phyloP scores from a whole-genome alignment of 2,797 vertebrate species.

The Delichon dasypus region DNA sequence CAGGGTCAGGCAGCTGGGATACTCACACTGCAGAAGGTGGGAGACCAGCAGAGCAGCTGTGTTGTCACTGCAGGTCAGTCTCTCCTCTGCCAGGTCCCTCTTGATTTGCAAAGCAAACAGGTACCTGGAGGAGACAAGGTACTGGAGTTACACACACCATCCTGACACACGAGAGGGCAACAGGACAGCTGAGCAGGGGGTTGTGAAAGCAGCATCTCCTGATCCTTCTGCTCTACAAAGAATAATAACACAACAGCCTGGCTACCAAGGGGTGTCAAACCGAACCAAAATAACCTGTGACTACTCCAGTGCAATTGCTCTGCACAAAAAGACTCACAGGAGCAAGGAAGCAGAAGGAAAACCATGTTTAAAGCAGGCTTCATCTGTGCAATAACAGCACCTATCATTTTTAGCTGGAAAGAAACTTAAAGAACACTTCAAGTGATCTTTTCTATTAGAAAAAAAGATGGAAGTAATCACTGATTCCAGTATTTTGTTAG shows the following conservation, averaged over 20 bases:
- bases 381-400: not conserved
- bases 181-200: not conserved
- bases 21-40: conserved; percentile 94
- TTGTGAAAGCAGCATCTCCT: not conserved
- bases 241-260: not conserved
- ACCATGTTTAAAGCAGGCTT: not conserved
- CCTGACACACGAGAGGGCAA: not conserved
- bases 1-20: not conserved
- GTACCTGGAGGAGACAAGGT: conserved; percentile 79
- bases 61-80: conserved; percentile 86
- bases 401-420: not conserved
- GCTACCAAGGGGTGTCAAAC: not conserved
- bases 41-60: conserved; percentile 90
- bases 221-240: not conserved
- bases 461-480: not conserved
- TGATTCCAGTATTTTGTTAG: not conserved
- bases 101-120: conserved; percentile 95
- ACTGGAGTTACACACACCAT: not conserved
- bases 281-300: not conserved
- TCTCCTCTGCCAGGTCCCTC: conserved; percentile 89
- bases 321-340: not conserved
- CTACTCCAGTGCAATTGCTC: not conserved
- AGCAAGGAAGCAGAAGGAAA: not conserved
- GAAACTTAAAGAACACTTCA: not conserved
- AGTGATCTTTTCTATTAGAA: not conserved